Evolutionary conservation across 35 echinoderm and acorn worm species (phyloP).

Genomic region (Apostichopus californicus): DNA sequence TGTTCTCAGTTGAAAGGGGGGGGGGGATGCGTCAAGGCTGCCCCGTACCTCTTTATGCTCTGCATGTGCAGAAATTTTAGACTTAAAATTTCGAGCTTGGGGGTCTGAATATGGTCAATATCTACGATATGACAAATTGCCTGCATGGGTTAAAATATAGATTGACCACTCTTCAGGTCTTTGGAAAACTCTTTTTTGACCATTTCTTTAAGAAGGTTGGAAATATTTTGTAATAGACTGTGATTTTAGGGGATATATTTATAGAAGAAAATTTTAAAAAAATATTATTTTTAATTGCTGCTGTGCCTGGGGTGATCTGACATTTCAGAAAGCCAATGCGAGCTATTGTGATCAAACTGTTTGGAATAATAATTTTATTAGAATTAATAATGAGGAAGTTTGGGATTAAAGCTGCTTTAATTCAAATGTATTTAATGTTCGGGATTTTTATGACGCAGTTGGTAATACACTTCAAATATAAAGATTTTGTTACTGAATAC

Average conservation of each 20-base stretch:
- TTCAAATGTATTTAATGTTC: not conserved
- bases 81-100: not conserved
- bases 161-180: conserved; percentile 8
- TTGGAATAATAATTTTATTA: conserved; percentile 37
- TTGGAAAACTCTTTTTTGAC: not conserved
- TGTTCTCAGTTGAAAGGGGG: not conserved
- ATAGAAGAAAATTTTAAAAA: not conserved
- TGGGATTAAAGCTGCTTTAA: not conserved
- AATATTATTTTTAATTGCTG: conserved; percentile 30
- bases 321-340: not conserved
- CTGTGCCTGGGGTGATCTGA: not conserved
- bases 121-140: not conserved
- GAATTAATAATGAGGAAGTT: not conserved
- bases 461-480: not conserved
- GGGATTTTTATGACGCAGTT: not conserved
- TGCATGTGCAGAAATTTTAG: not conserved
- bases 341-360: conserved; percentile 18
- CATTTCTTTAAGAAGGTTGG: not conserved
- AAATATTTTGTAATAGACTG: not conserved
- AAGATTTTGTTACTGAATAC: not conserved
- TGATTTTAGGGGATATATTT: not conserved
- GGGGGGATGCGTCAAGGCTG: no score
- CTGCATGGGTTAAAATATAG: not conserved
- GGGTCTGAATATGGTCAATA: conserved; percentile 14
- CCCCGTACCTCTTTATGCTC: not conserved